Evolutionary conservation across 1,140 invertebrate species (phyloP).

Genomic region (Drosophila bipectinata): DNA sequence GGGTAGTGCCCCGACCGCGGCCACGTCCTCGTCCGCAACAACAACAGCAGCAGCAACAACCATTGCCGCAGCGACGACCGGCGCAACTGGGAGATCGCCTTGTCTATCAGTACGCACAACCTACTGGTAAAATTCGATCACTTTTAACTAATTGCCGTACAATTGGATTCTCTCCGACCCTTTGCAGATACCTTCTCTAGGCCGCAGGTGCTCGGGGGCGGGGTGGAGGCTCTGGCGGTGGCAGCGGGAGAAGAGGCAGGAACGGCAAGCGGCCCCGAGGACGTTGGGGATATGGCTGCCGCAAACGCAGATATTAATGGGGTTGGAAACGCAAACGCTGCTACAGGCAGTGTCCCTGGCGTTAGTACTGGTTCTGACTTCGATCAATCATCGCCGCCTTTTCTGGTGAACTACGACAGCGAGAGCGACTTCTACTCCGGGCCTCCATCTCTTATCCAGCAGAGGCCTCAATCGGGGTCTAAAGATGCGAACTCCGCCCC

Average conservation of each 20-base stretch:
- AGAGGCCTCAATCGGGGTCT: neutral
- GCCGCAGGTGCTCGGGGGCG: slow-evolving; percentile 23
- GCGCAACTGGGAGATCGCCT: slow-evolving; percentile 56
- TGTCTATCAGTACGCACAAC: slow-evolving; percentile 78
- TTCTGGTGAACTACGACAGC: slow-evolving; percentile 38
- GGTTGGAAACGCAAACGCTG: neutral
- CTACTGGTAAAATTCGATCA: slow-evolving; percentile 77
- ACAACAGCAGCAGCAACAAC: slow-evolving; percentile 21
- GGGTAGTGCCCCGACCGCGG: slow-evolving; percentile 4
- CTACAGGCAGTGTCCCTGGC: slow-evolving; percentile 1
- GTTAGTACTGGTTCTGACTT: slow-evolving; percentile 4
- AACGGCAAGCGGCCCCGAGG: neutral
- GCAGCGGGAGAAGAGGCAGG: slow-evolving; percentile 8
- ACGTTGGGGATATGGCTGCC: slow-evolving; percentile 1
- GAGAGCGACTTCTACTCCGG: slow-evolving; percentile 15
- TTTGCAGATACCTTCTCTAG: slow-evolving; percentile 81
- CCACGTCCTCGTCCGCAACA: slow-evolving; percentile 19
- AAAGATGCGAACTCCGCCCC: neutral
- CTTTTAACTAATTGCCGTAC: slow-evolving; percentile 82
- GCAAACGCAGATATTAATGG: neutral
- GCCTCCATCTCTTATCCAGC: neutral
- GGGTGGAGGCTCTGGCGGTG: slow-evolving; percentile 10
- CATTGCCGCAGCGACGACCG: slow-evolving; percentile 16
- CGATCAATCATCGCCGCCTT: slow-evolving; percentile 13
- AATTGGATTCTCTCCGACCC: slow-evolving; percentile 82